A percentile compares a stretch with the other conserved stretches of the same genome.
Conservation (phyloP, 2,797 vertebrate species). For the Microcaecilia unicolor region DNA sequence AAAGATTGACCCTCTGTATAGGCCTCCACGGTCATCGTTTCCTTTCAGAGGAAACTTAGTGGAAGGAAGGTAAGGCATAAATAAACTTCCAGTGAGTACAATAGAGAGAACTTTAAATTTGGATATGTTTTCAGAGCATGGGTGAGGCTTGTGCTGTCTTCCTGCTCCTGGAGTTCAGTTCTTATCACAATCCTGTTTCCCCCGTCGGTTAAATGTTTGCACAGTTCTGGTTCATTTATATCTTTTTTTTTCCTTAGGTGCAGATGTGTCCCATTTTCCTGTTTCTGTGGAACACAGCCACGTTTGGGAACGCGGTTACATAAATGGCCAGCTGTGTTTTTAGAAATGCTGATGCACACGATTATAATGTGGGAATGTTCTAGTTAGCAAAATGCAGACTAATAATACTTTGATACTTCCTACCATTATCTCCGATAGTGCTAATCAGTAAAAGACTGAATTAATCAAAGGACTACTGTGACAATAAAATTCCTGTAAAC, state of each 20-base stretch:
- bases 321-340: constrained; percentile 34
- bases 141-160: constrained; percentile 37
- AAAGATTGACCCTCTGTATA: no score
- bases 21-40: no score
- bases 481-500: no score
- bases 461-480: no score
- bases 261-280: constrained; percentile 56
- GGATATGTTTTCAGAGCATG: constrained; percentile 36
- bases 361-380: constrained; percentile 16
- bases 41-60: constrained; percentile 32
- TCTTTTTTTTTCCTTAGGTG: constrained; percentile 16
- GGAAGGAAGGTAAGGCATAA: constrained; percentile 47
- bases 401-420: constrained; percentile 36
- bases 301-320: constrained; percentile 27
- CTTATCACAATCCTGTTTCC: constrained; percentile 37
- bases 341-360: constrained; percentile 19
- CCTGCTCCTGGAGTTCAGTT: constrained; percentile 25
- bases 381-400: constrained; percentile 20
- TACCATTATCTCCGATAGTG: no score
- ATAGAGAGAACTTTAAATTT: constrained; percentile 32
- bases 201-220: constrained; percentile 40
- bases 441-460: no score
- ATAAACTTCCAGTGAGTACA: constrained; percentile 38
- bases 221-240: constrained; percentile 25
- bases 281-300: constrained; percentile 38